Conservation (phyloP, 1,140 invertebrate species). For the Brachystomella parvula region DNA sequence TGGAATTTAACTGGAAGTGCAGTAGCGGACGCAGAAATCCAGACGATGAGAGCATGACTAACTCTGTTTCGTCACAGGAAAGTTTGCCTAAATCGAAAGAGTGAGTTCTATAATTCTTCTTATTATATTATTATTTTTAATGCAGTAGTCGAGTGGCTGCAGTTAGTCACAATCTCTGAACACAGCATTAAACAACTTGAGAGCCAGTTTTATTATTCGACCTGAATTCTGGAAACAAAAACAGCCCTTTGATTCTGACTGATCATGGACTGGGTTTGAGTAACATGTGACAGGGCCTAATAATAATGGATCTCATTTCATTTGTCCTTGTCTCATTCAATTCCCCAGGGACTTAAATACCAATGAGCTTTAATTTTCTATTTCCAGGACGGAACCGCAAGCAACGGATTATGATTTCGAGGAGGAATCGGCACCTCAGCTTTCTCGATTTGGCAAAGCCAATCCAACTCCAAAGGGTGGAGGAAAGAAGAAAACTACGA, state of each 20-base stretch:
- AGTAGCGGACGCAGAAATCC: conserved; percentile 51
- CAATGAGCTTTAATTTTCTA: not conserved
- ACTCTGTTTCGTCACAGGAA: conserved; percentile 31
- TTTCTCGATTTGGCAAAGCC: conserved; percentile 53
- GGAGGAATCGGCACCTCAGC: conserved; percentile 59
- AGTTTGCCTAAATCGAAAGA: conserved; percentile 21
- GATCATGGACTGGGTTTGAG: no score
- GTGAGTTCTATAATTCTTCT: conserved; percentile 11
- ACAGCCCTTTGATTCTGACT: no score
- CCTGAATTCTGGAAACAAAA: not conserved
- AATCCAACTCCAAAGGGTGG: conserved; percentile 56
- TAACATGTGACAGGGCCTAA: not conserved
- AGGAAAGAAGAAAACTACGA: conserved; percentile 66
- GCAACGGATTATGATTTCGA: conserved; percentile 65
- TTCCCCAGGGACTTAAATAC: not conserved
- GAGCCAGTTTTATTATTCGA: not conserved
- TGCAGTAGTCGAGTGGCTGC: not conserved
- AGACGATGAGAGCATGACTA: conserved; percentile 46
- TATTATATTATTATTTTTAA: not conserved
- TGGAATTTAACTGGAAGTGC: conserved; percentile 55
- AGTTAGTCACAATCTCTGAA: not conserved
- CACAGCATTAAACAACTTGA: not conserved
- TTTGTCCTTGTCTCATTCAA: no score
- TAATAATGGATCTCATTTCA: no score
- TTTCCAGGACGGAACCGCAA: conserved; percentile 48